Evolutionary conservation across 2,888 invertebrate species (phyloP).

Genomic region (Heliconius aoede): DNA sequence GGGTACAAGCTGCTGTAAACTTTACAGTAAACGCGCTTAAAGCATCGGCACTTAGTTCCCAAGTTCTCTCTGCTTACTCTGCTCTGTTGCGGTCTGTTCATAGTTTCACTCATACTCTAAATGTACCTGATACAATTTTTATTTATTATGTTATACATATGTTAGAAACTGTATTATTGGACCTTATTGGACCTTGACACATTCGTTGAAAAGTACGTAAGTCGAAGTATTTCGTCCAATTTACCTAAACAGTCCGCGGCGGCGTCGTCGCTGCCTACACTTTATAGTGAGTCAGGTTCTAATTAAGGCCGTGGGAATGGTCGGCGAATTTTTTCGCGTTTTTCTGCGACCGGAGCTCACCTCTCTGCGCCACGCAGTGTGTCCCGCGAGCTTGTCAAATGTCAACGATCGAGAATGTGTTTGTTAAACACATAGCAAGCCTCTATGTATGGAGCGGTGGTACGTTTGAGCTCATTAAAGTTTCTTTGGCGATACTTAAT

Average conservation of each 20-base stretch:
- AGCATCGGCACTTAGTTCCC: too few species aligned
- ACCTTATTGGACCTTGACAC: constrained; percentile 29
- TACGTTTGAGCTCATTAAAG: too few species aligned
- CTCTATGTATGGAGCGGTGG: too few species aligned
- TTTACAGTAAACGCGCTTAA: too few species aligned
- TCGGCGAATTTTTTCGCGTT: constrained; percentile 46
- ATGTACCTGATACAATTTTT: not conserved
- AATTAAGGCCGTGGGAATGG: constrained; percentile 48
- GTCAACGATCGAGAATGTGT: constrained; percentile 11
- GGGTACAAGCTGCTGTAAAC: too few species aligned
- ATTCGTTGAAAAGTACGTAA: constrained; percentile 20
- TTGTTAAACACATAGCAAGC: not conserved
- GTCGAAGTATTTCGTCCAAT: constrained; percentile 30
- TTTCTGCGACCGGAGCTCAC: constrained; percentile 28
- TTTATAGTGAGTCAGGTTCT: constrained; percentile 41
- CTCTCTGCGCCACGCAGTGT: not conserved
- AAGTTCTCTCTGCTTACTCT: too few species aligned
- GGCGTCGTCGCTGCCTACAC: not conserved
- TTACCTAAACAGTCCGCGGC: constrained; percentile 29
- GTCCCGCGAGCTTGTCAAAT: constrained; percentile 5
- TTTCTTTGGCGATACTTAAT: too few species aligned
- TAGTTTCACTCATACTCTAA: too few species aligned
- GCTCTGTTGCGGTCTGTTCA: too few species aligned
- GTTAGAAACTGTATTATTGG: not conserved
- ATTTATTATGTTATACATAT: not conserved